Evolutionary conservation across 2,888 invertebrate species (phyloP), one percentile per base, ranked within the genome.

Genomic region (Bimastos eiseni): DNA sequence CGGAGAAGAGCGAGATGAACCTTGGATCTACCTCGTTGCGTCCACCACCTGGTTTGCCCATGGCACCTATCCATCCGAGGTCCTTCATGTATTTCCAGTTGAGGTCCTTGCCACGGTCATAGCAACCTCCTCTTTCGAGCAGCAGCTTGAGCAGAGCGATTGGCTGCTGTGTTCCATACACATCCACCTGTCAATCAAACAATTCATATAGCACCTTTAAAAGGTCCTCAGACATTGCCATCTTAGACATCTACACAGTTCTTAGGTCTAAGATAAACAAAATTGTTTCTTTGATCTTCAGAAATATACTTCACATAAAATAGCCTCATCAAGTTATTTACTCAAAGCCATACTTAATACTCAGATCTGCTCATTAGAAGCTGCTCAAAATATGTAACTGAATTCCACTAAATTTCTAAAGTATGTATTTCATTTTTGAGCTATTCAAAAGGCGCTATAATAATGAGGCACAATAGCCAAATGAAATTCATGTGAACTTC

Each of bases 121-220:
- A 98, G 95, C 98, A 97, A 34, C 98, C 98, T 91, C 97, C 97
- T 92, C 97, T 96, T 95, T 98, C 98, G 92, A 98, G 96, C n/a
- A 98, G 95, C 24, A 98, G 95, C 94, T 98, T 98, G n/a, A 98
- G 95, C 83, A 98, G 95, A 0, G 98, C 98, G 93, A 98, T 98
- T 0, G 98, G 98, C 94, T 98, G 98, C 94, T 98, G 98, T 0
- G 98, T 98, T 0, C 98, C 98, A 94, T 98, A 98, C 0, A 96
- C 96, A 94, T 98, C 97, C 89, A 96, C 95, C 95, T 96, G 96
- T 86, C 21, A 6, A 86, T 36, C 33, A 19, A 86, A 30, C 86
- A 86, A 86, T 37, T 36, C 86, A 21, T 37, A n/a, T 6, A 37
- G 84, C 2, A 84, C 33, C 5, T n/a, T 13, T n/a, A 3, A 17